Conservation (phyloP, 2,797 vertebrate species). For the Numenius phaeopus region DNA sequence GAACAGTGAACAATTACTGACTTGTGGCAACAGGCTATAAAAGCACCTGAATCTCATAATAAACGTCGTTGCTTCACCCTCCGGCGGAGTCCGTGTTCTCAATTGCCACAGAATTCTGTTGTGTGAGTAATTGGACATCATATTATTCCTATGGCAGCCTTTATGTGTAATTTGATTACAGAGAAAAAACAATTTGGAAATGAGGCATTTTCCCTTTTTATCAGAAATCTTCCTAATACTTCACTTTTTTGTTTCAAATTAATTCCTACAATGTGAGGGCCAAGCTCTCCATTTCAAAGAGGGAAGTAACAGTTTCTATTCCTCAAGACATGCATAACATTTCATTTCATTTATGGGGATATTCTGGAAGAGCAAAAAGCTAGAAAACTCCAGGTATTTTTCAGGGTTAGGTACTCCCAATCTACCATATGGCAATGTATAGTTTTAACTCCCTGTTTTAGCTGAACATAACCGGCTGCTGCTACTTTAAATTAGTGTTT, state of each 20-base stretch:
- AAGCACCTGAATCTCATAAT: no score
- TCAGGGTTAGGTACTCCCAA: background rate
- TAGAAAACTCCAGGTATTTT: background rate
- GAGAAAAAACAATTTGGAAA: background rate
- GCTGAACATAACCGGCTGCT: background rate
- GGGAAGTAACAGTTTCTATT: background rate
- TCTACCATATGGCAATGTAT: background rate
- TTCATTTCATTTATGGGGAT: background rate
- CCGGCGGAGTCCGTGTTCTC: no score
- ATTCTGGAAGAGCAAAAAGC: background rate
- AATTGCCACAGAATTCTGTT: background rate
- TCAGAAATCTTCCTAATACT: background rate
- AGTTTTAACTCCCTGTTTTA: background rate
- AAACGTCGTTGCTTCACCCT: no score
- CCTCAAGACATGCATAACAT: background rate
- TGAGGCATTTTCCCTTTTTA: background rate
- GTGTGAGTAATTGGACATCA: background rate
- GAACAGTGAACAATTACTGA: no score
- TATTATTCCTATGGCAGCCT: background rate
- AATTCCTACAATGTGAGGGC: background rate
- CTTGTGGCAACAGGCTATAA: no score
- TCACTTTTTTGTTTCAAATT: background rate
- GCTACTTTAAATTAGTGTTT: background rate
- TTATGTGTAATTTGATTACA: background rate
- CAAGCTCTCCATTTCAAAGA: background rate